phyloP scores from a whole-genome alignment of 2,113 vertebrate species.

The Caranx ignobilis region DNA sequence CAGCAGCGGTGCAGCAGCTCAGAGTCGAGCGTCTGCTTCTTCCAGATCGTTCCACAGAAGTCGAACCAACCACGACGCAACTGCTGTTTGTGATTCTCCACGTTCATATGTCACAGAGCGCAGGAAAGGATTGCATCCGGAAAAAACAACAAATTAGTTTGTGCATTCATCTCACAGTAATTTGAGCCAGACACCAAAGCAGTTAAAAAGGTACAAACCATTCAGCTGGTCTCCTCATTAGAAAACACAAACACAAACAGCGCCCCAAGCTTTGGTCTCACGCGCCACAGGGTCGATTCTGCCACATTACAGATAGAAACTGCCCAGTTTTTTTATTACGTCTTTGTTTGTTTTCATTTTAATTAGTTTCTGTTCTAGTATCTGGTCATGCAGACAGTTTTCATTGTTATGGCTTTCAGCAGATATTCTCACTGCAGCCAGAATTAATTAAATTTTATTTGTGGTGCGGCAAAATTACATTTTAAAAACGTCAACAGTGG shows the following conservation, averaged over 20 bases:
- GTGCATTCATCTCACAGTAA: neutral
- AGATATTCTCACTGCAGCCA: too few relatives aligned
- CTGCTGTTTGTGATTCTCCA: conserved; percentile 5
- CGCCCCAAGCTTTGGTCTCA: neutral
- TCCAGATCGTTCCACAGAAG: conserved; percentile 3
- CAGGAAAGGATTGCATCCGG: neutral
- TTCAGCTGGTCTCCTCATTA: accelerated
- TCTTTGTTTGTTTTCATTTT: neutral
- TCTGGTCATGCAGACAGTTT: neutral
- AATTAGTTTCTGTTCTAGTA: neutral
- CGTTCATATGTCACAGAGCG: neutral
- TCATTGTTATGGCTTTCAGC: too few relatives aligned
- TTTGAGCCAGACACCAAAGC: conserved; percentile 14
- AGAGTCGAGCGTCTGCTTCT: neutral
- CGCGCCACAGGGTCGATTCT: neutral
- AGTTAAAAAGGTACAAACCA: neutral
- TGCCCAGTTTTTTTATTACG: neutral
- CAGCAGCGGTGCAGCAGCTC: conserved; percentile 8
- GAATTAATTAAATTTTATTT: too few relatives aligned
- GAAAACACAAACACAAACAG: neutral
- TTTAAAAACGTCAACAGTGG: neutral
- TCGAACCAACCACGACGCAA: conserved; percentile 4
- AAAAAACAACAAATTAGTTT: neutral
- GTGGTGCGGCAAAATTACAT: neutral
- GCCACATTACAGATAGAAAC: conserved; percentile 16